Conservation (phyloP, 2,888 invertebrate genomes). For the Marronus borbonicus region DNA sequence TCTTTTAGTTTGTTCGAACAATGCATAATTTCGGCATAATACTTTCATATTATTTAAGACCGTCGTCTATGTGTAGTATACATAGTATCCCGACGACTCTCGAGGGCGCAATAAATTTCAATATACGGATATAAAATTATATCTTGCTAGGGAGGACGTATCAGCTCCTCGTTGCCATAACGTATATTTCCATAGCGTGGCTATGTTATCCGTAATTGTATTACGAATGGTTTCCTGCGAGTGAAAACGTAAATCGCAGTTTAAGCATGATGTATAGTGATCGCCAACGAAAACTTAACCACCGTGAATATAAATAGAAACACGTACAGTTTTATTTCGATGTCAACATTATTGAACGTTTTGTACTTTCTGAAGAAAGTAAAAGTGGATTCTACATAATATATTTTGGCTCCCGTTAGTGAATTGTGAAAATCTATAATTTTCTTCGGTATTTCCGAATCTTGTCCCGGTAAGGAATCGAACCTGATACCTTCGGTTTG, state of each 20-base stretch:
- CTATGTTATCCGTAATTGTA: neutral
- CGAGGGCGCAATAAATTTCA: neutral
- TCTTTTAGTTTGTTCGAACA: too few species aligned
- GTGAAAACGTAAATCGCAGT: conserved; percentile 3
- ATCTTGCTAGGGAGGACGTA: neutral
- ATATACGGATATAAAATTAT: conserved; percentile 7
- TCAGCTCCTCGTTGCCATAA: neutral
- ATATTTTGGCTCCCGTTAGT: too few species aligned
- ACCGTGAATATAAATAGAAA: too few species aligned
- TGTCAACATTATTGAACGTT: too few species aligned
- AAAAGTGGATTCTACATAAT: too few species aligned
- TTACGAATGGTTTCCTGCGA: neutral
- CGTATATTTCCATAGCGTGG: neutral
- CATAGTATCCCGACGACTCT: neutral
- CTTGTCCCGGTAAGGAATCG: too few species aligned
- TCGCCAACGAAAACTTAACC: neutral
- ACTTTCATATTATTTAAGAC: conserved; percentile 1
- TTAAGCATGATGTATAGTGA: neutral
- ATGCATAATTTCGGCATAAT: too few species aligned
- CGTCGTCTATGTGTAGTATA: neutral
- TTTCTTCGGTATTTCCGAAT: too few species aligned
- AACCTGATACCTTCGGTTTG: too few species aligned
- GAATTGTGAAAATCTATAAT: too few species aligned
- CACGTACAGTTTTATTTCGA: too few species aligned
- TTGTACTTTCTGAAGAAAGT: too few species aligned